phyloP scores from a whole-genome alignment of 2,888 invertebrate species.

The Agrilus cyanescens region DNA sequence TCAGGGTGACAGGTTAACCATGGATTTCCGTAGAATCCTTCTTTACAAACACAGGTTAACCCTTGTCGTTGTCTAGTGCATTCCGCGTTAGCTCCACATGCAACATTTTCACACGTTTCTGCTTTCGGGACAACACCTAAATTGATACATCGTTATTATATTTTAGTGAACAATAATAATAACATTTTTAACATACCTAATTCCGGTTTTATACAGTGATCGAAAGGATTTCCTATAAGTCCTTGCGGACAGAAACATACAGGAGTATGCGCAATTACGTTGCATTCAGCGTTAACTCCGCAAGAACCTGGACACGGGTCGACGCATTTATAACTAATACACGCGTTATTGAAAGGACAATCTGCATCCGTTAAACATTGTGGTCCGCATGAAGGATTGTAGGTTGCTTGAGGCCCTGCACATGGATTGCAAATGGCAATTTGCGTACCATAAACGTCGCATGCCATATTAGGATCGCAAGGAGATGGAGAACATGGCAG shows the following conservation, averaged over 20 bases:
- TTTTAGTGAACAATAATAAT: neutral
- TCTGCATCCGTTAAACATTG: conserved; percentile 74
- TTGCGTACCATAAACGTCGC: conserved; percentile 59
- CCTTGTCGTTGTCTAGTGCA: conserved; percentile 55
- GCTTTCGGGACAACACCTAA: conserved; percentile 34
- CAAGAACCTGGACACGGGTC: conserved; percentile 74
- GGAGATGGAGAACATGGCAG: conserved; percentile 61
- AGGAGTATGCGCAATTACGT: conserved; percentile 59
- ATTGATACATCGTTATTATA: conserved; percentile 11
- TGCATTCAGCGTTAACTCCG: conserved; percentile 60
- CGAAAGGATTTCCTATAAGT: conserved; percentile 65
- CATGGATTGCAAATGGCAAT: conserved; percentile 74
- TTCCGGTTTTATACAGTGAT: conserved; percentile 46
- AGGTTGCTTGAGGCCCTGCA: conserved; percentile 50
- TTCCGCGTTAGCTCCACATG: conserved; percentile 63
- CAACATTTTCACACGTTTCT: conserved; percentile 53
- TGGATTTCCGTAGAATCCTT: conserved; percentile 70
- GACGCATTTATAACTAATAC: conserved; percentile 58
- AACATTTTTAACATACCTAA: conserved; percentile 11
- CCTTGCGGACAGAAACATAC: conserved; percentile 58
- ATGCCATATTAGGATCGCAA: conserved; percentile 55
- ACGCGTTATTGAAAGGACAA: conserved; percentile 66
- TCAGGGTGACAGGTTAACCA: conserved; percentile 65
- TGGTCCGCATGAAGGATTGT: conserved; percentile 65
- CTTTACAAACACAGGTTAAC: conserved; percentile 57